Evolutionary conservation across 1,140 invertebrate species (phyloP), one percentile per base, ranked within the genome.

Genomic region (Drosophila parvula): DNA sequence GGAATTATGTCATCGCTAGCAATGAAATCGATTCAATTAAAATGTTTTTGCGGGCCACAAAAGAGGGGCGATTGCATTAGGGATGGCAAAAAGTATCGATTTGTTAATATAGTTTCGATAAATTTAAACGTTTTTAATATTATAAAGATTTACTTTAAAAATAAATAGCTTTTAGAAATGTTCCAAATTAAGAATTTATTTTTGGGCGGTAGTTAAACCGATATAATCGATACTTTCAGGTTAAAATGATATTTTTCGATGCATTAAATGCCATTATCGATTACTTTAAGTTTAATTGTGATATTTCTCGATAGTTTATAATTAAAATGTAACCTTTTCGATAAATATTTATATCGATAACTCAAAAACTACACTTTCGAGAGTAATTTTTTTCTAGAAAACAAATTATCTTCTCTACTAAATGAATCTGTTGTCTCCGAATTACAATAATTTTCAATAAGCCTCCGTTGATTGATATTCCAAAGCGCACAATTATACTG

Each of bases 381-480:
- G 5, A 34, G 6, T 0, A n/a, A n/a, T 8, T 16, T 32, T 32
- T 32, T 16, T 4, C 7, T 32, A 28, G 1, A 32, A 16, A 16
- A 16, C 1, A 34, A 32, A 1, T 18, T 4, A 0, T 34, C 0
- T 2, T 5, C 32, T 36, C 58, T 58, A 30, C 11, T 30, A 10
- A 34, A 18, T 73, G 75, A 82, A 83, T 82, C 79, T 64, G 70
- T 10, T 36, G 53, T 27, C 78, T 74, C 73, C 45, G 74, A 81
- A 81, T 86, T 84, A 84, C 76, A 81, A 65, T 68, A 78, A 81
- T 84, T 81, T 81, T 81, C 78, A 74, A 85, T 84, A 55, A 74
- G 67, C 58, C 40, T 34, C 36, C 48, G 28, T 63, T 74, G 65
- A 69, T 69, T 69, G 47, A 69, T 63, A 71, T 60, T 65, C 48